Evolutionary conservation across 2,888 invertebrate species (phyloP).

Genomic region (Chymomyza amoena): DNA sequence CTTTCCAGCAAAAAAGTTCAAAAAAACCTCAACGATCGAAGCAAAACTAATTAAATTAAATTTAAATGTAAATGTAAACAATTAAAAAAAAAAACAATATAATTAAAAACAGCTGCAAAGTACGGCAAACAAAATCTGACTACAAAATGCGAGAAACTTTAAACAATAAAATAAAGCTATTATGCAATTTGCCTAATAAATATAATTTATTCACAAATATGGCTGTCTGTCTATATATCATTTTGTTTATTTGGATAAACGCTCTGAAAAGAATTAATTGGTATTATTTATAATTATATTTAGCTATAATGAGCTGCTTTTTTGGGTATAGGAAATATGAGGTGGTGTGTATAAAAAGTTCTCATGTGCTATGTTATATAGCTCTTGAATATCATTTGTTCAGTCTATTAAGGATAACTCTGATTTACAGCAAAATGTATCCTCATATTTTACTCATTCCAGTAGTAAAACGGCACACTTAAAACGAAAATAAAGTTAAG

Average conservation of each 20-base stretch:
- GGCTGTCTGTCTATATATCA: background rate
- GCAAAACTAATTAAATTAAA: slow-evolving; percentile 68
- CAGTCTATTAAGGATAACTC: too few species aligned
- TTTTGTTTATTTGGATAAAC: background rate
- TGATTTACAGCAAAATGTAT: too few species aligned
- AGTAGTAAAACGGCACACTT: too few species aligned
- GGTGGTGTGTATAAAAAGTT: background rate
- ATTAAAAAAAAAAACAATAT: slow-evolving; percentile 52
- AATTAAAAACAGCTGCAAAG: slow-evolving; percentile 53
- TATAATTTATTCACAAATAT: slow-evolving; percentile 30
- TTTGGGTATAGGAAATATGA: background rate
- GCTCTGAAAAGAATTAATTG: background rate
- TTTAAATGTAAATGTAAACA: slow-evolving; percentile 68
- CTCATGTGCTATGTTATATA: too few species aligned
- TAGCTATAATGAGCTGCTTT: background rate
- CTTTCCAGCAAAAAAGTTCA: background rate
- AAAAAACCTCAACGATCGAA: slow-evolving; percentile 43
- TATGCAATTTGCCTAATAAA: slow-evolving; percentile 45
- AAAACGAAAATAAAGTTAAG: too few species aligned
- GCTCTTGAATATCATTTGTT: too few species aligned
- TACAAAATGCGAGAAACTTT: slow-evolving; percentile 43
- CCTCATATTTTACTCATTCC: too few species aligned
- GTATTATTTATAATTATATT: background rate
- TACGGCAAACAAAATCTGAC: slow-evolving; percentile 42
- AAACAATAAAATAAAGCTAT: slow-evolving; percentile 43